Evolutionary conservation across 2,113 vertebrate genomes (phyloP).

Genomic region (Malurus elegans): DNA sequence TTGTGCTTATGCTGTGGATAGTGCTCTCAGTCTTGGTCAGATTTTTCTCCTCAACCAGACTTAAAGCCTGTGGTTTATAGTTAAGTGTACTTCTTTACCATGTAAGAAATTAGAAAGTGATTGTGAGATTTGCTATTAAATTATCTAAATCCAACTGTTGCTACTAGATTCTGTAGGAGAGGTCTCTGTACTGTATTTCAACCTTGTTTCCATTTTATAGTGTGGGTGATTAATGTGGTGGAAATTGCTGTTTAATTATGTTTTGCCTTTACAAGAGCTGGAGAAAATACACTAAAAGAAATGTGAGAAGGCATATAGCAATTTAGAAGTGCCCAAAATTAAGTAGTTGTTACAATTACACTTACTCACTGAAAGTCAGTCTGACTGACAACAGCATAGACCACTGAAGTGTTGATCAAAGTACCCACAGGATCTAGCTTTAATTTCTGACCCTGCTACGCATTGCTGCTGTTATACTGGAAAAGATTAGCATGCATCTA

Average conservation of each 20-base stretch:
- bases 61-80: background rate
- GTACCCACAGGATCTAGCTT: background rate
- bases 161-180: background rate
- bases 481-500: background rate
- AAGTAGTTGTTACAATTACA: background rate
- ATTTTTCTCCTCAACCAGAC: background rate
- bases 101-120: background rate
- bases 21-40: background rate
- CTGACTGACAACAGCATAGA: background rate
- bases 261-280: background rate
- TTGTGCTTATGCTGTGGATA: background rate
- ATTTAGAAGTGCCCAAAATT: background rate
- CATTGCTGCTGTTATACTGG: background rate
- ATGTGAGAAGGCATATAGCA: background rate
- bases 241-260: background rate
- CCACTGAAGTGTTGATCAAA: background rate
- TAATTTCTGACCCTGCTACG: background rate
- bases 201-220: background rate
- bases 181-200: background rate
- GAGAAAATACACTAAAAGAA: background rate
- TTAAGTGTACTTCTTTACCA: background rate
- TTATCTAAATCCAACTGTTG: background rate
- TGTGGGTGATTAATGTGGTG: background rate
- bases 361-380: background rate
- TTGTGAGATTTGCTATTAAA: background rate